Percentiles rank a stretch among this genome's conserved stretches.
Conservation (phyloP, 2,888 invertebrate species). For the Azorinus chamasolen region DNA sequence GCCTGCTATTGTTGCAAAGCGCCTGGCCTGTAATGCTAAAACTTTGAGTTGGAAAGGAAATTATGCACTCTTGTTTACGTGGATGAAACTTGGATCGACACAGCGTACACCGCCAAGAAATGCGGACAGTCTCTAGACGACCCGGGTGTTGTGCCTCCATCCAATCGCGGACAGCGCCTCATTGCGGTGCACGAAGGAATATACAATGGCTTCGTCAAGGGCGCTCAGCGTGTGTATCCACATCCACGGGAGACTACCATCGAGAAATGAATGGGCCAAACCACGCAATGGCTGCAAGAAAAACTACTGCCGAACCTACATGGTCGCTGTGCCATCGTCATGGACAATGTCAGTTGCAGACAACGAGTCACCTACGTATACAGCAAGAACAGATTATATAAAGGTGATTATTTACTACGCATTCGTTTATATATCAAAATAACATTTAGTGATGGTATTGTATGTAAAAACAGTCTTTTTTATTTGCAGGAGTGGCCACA, state of each 20-base stretch:
- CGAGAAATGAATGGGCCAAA: too few relatives aligned
- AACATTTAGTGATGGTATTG: not conserved
- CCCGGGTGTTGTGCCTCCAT: slow-evolving; percentile 5
- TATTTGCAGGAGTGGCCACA: slow-evolving; percentile 19
- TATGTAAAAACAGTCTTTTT: not conserved
- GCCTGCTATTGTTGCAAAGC: slow-evolving; percentile 2
- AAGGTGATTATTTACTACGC: not conserved
- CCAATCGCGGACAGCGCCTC: slow-evolving; percentile 23
- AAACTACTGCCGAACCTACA: slow-evolving; percentile 13
- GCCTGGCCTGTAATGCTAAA: slow-evolving; percentile 15
- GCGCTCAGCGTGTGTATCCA: too few relatives aligned
- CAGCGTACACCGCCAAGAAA: slow-evolving; percentile 19
- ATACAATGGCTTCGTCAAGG: slow-evolving; percentile 20
- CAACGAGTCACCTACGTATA: slow-evolving; percentile 21
- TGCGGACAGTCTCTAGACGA: slow-evolving; percentile 32
- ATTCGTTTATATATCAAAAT: not conserved
- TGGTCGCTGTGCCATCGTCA: slow-evolving; percentile 11
- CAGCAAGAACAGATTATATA: slow-evolving; percentile 28
- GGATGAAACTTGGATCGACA: slow-evolving; percentile 45
- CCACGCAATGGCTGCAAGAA: slow-evolving; percentile 16
- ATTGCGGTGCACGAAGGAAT: slow-evolving; percentile 32
- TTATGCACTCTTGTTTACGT: slow-evolving; percentile 22
- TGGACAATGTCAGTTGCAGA: slow-evolving; percentile 27
- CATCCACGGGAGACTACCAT: too few relatives aligned
- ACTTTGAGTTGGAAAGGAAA: slow-evolving; percentile 18